Conservation (phyloP, 2,113 vertebrate species). For the Cavia porcellus region DNA sequence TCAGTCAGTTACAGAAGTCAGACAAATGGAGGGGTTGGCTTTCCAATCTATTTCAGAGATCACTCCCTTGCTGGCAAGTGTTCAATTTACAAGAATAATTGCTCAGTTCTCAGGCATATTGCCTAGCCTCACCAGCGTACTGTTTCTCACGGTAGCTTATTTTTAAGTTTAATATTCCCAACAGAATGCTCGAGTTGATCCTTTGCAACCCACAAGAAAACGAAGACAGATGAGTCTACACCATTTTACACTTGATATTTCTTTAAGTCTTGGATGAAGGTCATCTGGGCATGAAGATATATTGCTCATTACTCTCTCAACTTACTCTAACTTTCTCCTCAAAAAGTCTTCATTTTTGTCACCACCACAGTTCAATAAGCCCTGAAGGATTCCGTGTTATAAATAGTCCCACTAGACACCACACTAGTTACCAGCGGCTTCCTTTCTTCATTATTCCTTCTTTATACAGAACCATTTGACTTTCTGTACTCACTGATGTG, state of each 20-base stretch:
- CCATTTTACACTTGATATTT: conserved; percentile 53
- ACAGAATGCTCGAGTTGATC: conserved; percentile 54
- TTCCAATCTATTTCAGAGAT: conserved; percentile 69
- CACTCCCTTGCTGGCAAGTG: conserved; percentile 34
- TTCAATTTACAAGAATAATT: conserved; percentile 59
- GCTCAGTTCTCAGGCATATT: conserved; percentile 20
- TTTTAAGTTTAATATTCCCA: conserved; percentile 75
- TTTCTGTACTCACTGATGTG: conserved; percentile 11
- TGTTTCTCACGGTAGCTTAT: conserved; percentile 42
- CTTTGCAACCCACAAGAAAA: background rate
- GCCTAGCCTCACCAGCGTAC: background rate
- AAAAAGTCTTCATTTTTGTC: conserved; percentile 23
- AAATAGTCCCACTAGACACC: background rate
- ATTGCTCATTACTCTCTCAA: background rate
- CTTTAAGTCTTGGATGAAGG: conserved; percentile 20
- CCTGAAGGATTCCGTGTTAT: background rate
- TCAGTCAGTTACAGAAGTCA: background rate
- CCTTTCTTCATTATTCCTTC: background rate
- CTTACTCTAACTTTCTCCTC: background rate
- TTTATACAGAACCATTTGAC: background rate
- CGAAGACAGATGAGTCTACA: background rate
- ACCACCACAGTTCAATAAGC: background rate
- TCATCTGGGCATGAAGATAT: conserved; percentile 33
- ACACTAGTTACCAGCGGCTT: background rate
- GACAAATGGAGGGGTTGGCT: background rate